These are phyloP conservation scores for Hyles euphorbiae DNA, from an alignment of 1,140 invertebrate genomes.

Conservation along the genomic window DNA sequence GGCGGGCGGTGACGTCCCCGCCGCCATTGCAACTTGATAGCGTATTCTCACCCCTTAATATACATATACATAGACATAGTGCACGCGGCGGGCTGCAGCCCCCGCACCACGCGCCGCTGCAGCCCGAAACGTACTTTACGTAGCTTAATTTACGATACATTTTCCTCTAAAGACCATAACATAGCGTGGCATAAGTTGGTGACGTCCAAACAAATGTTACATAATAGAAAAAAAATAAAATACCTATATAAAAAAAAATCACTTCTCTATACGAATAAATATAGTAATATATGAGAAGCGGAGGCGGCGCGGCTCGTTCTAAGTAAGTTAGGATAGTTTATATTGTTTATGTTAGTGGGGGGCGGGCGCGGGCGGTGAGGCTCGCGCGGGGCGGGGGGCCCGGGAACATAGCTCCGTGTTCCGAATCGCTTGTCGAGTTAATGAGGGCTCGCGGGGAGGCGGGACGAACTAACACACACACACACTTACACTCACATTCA, in stretches of 20 bases:
- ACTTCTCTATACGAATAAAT: constrained; percentile 58
- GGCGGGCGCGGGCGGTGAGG: constrained; percentile 1
- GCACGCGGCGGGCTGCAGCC: constrained; percentile 29
- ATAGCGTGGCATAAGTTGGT: constrained; percentile 60
- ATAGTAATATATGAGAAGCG: constrained; percentile 52
- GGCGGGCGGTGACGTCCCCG: no score
- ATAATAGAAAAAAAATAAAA: constrained; percentile 59
- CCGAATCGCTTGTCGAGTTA: constrained; percentile 38
- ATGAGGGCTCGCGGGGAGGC: constrained; percentile 37
- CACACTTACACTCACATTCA: background rate
- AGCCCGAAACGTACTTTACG: constrained; percentile 25
- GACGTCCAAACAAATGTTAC: constrained; percentile 63
- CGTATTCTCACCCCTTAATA: constrained; percentile 1
- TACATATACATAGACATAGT: constrained; percentile 33
- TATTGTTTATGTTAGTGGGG: constrained; percentile 12
- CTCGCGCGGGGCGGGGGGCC: constrained; percentile 21
- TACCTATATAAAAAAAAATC: constrained; percentile 58
- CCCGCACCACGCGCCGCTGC: constrained; percentile 15
- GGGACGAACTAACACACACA: constrained; percentile 10
- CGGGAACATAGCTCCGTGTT: constrained; percentile 35
- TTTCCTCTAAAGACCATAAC: constrained; percentile 44
- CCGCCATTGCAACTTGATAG: constrained; percentile 1
- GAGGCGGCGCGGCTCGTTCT: constrained; percentile 43
- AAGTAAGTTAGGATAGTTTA: constrained; percentile 46
- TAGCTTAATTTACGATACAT: constrained; percentile 58